Evolutionary conservation across 2,797 vertebrate genomes (phyloP).

Genomic region (Macrochelys suwanniensis): DNA sequence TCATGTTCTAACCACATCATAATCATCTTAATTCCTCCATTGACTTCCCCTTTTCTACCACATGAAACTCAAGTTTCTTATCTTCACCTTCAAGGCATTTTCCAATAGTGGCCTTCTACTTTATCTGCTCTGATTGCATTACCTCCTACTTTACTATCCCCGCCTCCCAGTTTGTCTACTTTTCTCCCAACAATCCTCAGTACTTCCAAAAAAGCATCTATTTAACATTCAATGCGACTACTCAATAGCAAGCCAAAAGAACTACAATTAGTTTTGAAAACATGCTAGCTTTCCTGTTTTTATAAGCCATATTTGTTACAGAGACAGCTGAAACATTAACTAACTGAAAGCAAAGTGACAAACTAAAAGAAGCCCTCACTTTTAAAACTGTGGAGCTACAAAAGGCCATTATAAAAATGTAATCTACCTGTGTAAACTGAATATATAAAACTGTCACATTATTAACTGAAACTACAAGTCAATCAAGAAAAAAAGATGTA

Average conservation of each 20-base stretch:
- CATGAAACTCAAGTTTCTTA: constrained; percentile 25
- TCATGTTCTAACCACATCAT: not conserved
- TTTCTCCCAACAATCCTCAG: not conserved
- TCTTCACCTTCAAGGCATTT: not conserved
- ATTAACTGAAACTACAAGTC: constrained; percentile 64
- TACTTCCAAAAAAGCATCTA: not conserved
- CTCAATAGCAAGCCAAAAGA: not conserved
- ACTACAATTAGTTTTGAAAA: not conserved
- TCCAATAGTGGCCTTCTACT: not conserved
- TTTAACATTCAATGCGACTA: not conserved
- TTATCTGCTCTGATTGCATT: not conserved
- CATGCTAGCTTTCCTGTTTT: not conserved
- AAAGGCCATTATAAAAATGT: not conserved
- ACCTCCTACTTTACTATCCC: not conserved
- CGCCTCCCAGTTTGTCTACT: not conserved
- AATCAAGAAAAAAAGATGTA: constrained; percentile 79
- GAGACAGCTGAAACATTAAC: not conserved
- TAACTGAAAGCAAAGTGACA: not conserved
- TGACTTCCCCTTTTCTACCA: not conserved
- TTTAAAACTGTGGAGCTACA: not conserved
- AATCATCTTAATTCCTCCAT: not conserved
- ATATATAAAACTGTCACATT: constrained; percentile 23
- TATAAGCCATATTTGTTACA: fast-evolving
- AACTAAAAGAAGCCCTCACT: fast-evolving
- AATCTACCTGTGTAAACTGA: not conserved